Conservation (phyloP, 2,888 invertebrate genomes). For the Lomographa bimaculata region DNA sequence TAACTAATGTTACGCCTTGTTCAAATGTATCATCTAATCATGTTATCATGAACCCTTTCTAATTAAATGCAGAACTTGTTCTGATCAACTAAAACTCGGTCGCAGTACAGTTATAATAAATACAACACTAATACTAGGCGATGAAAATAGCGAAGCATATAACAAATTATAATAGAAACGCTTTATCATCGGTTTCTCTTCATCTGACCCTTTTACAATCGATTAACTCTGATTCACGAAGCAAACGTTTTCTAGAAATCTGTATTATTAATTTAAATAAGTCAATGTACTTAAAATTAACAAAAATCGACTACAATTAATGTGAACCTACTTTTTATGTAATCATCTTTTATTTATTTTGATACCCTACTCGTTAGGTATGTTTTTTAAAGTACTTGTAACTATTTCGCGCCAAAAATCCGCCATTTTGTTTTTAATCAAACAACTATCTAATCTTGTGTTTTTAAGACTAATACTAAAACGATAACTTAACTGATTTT, state of each 20-base stretch:
- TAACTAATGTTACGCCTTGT: too few species aligned
- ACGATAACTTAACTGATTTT: too few species aligned
- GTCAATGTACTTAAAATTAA: constrained; percentile 6
- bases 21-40: too few species aligned
- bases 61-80: constrained; percentile 35
- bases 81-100: constrained; percentile 34
- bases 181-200: constrained; percentile 38
- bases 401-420: too few species aligned
- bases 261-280: background rate
- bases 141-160: constrained; percentile 23
- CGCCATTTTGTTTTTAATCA: too few species aligned
- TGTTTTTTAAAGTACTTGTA: too few species aligned
- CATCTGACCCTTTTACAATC: constrained; percentile 24
- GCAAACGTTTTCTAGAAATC: constrained; percentile 8
- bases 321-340: too few species aligned
- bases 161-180: constrained; percentile 35
- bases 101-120: constrained; percentile 32
- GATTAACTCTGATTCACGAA: constrained; percentile 19
- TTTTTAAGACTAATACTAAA: too few species aligned
- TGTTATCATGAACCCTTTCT: constrained; percentile 26
- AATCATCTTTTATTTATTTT: too few species aligned
- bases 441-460: too few species aligned
- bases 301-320: too few species aligned
- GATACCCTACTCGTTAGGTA: too few species aligned
- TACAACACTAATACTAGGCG: constrained; percentile 20